Evolutionary conservation across 2,888 invertebrate genomes (phyloP).

Genomic region (Watsonalla cultraria): DNA sequence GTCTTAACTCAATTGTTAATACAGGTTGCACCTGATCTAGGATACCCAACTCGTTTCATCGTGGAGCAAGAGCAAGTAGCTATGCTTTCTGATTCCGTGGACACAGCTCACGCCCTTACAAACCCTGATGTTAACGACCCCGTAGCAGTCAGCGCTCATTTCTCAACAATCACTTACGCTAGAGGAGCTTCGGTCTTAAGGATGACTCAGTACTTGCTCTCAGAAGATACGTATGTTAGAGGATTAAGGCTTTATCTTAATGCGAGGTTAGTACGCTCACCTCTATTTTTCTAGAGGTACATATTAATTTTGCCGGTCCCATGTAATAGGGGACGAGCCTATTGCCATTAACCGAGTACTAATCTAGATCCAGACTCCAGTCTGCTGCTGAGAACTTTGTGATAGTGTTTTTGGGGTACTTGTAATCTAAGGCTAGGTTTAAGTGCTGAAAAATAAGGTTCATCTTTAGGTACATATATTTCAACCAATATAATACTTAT

Average conservation of each 20-base stretch:
- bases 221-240: constrained; percentile 65
- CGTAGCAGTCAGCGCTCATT: constrained; percentile 77
- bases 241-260: constrained; percentile 77
- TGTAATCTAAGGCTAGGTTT: no score
- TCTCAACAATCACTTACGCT: constrained; percentile 83
- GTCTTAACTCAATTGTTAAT: not conserved
- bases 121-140: constrained; percentile 75
- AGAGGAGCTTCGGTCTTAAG: constrained; percentile 82
- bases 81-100: constrained; percentile 78
- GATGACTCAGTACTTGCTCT: constrained; percentile 83
- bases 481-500: no score
- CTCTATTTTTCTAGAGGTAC: not conserved
- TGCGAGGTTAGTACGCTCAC: constrained; percentile 49
- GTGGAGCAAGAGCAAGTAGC: constrained; percentile 83
- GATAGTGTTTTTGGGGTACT: no score
- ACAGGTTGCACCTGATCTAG: constrained; percentile 55
- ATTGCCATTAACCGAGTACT: no score
- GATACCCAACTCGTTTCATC: constrained; percentile 76
- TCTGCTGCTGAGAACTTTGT: no score
- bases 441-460: no score
- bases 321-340: no score
- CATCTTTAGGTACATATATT: no score
- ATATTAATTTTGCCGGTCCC: no score
- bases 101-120: constrained; percentile 78
- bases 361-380: no score